Conservation (phyloP, 2,888 invertebrate species). For the Taphrorychus bicolor region DNA sequence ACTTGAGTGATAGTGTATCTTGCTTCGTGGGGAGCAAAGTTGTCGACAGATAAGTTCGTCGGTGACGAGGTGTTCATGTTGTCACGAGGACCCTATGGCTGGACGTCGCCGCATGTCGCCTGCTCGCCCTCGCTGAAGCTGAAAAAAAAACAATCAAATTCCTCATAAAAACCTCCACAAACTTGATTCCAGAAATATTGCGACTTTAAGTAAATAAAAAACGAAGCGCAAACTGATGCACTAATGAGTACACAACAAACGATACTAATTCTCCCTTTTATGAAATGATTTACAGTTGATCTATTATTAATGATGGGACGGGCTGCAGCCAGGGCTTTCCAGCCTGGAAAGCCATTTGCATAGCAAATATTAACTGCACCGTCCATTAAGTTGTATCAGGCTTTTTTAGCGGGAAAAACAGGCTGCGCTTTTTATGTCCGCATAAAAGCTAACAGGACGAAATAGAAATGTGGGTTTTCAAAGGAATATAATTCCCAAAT, state of each 20-base stretch:
- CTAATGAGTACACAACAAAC: background rate
- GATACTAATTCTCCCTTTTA: background rate
- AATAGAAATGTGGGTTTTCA: background rate
- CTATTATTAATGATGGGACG: background rate
- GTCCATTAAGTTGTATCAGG: background rate
- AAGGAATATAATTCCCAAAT: background rate
- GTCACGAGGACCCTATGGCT: constrained; percentile 59
- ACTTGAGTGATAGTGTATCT: constrained; percentile 75
- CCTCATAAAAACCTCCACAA: too few relatives aligned
- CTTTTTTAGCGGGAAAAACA: too few relatives aligned
- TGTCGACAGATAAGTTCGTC: constrained; percentile 51
- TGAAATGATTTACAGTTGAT: constrained; percentile 8
- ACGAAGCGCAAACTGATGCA: background rate
- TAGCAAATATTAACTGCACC: background rate
- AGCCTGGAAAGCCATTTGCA: background rate
- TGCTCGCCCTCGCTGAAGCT: constrained; percentile 50
- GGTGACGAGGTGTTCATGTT: constrained; percentile 57
- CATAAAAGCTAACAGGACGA: background rate
- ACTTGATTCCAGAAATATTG: too few relatives aligned
- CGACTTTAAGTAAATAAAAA: too few relatives aligned
- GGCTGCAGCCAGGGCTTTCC: background rate
- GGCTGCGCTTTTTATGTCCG: background rate
- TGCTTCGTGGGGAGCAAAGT: constrained; percentile 60
- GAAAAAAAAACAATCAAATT: constrained; percentile 10
- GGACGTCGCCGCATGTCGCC: constrained; percentile 59